These are phyloP conservation scores for Dynastes tityus DNA, from an alignment of 2,888 invertebrate genomes.

Conservation along the genomic window DNA sequence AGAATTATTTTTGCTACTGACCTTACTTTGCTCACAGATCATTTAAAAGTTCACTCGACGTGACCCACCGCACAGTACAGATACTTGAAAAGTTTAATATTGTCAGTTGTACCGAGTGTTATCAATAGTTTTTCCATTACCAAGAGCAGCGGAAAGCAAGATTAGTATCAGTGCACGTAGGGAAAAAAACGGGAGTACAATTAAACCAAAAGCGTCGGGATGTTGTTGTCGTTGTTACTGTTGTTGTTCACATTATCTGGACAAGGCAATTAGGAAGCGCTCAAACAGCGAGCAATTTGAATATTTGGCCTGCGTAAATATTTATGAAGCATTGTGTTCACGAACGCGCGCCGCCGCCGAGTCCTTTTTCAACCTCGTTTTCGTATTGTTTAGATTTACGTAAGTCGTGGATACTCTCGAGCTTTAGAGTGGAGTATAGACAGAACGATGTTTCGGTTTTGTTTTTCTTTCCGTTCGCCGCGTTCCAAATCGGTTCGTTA, in stretches of 20 bases:
- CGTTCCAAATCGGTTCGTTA: constrained; percentile 24
- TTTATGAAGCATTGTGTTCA: constrained; percentile 43
- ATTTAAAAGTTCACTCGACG: too few species aligned
- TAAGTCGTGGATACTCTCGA: constrained; percentile 9
- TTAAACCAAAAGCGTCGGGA: constrained; percentile 36
- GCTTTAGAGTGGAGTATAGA: background rate
- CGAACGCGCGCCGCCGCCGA: constrained; percentile 11
- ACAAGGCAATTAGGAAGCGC: constrained; percentile 39
- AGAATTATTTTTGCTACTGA: too few species aligned
- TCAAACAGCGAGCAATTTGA: constrained; percentile 27
- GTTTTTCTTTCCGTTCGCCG: background rate
- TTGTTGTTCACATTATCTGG: constrained; percentile 34
- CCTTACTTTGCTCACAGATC: too few species aligned
- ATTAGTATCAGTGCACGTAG: background rate
- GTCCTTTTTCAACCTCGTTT: constrained; percentile 29
- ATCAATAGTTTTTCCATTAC: constrained; percentile 2
- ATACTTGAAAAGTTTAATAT: too few species aligned
- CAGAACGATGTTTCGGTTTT: constrained; percentile 21
- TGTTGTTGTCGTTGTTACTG: constrained; percentile 31
- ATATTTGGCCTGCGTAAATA: constrained; percentile 44
- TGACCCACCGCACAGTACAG: too few species aligned
- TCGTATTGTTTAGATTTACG: constrained; percentile 41
- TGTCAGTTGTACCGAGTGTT: background rate
- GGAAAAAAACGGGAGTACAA: constrained; percentile 9
- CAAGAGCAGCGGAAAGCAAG: background rate